A percentile compares a stretch with the other conserved stretches of the same genome.
These are phyloP conservation scores for Chelonus insularis DNA, from an alignment of 1,140 invertebrate species.

Conservation along the genomic window DNA sequence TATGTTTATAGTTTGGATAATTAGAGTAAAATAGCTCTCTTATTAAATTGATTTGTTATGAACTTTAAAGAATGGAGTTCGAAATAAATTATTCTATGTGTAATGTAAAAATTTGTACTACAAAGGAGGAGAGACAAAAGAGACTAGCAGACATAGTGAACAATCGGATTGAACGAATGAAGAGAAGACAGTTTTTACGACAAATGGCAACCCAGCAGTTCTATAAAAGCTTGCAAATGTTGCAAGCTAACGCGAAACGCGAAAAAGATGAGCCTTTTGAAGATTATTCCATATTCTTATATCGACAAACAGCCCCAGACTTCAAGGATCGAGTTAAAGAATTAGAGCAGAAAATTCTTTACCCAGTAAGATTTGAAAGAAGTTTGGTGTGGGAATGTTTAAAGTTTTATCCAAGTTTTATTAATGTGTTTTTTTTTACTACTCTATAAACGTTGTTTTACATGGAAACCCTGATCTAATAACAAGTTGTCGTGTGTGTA, in stretches of 20 bases:
- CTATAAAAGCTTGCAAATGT: constrained; percentile 77
- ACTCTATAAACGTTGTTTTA: not conserved
- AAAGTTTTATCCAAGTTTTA: constrained; percentile 21
- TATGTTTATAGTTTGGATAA: too few species aligned
- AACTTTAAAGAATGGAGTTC: not conserved
- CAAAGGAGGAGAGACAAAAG: constrained; percentile 69
- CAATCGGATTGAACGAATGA: constrained; percentile 69
- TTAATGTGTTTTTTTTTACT: constrained; percentile 13
- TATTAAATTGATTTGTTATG: too few species aligned
- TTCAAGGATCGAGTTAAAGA: constrained; percentile 78
- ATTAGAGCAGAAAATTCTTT: constrained; percentile 74
- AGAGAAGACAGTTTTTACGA: constrained; percentile 67
- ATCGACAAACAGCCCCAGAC: constrained; percentile 72
- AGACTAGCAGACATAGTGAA: constrained; percentile 69
- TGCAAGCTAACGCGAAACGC: constrained; percentile 68
- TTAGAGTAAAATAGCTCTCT: too few species aligned
- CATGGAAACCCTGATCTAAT: not conserved
- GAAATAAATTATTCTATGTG: not conserved
- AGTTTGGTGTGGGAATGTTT: constrained; percentile 11
- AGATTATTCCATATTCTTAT: constrained; percentile 75
- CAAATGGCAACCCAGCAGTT: constrained; percentile 73
- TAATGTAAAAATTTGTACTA: constrained; percentile 19
- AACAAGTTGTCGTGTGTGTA: not conserved
- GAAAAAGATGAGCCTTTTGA: constrained; percentile 68
- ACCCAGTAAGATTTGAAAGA: constrained; percentile 67